phyloP scores from a whole-genome alignment of 2,797 vertebrate genomes.

The Coregonus suidteri region DNA sequence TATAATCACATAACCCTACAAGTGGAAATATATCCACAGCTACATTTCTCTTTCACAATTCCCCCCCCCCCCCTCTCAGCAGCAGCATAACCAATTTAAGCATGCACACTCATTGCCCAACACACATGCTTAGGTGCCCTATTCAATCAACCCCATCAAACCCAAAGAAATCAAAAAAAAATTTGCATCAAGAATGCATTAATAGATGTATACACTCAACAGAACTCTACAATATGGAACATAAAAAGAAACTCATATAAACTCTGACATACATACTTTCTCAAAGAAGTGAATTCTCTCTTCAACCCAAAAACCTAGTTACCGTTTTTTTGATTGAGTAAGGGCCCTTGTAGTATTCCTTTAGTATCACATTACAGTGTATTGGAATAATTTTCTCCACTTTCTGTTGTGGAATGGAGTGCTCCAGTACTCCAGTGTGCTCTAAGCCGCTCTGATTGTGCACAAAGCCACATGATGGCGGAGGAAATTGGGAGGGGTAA shows the following conservation, averaged over 20 bases:
- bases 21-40: background rate
- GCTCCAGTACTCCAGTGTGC: conserved; percentile 5
- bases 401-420: conserved; percentile 18
- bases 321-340: conserved; percentile 40
- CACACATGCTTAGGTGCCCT: background rate
- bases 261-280: conserved; percentile 16
- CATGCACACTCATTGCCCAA: conserved; percentile 7
- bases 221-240: background rate
- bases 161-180: background rate
- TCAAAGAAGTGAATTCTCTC: background rate
- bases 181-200: background rate
- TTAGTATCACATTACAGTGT: background rate
- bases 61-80: background rate
- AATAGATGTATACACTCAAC: conserved; percentile 1
- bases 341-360: conserved; percentile 35
- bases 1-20: background rate
- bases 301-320: background rate
- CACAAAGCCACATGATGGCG: conserved; percentile 66
- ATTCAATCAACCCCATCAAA: conserved; percentile 13
- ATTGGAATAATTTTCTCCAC: conserved; percentile 12
- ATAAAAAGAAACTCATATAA: conserved; percentile 2
- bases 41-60: too few species aligned
- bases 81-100: background rate
- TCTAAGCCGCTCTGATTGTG: conserved; percentile 68
- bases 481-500: conserved; percentile 76